Conservation (phyloP, 2,888 invertebrate species). For the Spilosoma lubricipeda region DNA sequence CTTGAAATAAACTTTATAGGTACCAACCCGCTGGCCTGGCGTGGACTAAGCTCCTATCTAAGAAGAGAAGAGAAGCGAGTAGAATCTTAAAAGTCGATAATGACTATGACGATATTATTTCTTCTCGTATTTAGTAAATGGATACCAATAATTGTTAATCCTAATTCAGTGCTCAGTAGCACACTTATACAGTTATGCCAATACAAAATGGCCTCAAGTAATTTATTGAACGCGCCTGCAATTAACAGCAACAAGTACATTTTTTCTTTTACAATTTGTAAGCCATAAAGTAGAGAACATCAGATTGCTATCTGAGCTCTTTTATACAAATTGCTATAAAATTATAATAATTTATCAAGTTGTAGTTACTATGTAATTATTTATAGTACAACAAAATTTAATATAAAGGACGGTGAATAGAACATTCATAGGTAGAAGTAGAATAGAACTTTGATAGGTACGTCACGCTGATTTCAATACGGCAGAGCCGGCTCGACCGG, state of each 20-base stretch:
- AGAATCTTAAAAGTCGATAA: too few relatives aligned
- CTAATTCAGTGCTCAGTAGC: too few relatives aligned
- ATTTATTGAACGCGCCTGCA: background rate
- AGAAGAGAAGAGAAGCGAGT: too few relatives aligned
- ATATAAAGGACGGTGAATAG: background rate
- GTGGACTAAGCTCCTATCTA: too few relatives aligned
- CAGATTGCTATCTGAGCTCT: background rate
- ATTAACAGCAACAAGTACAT: background rate
- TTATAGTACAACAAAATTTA: background rate
- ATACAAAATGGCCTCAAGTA: background rate
- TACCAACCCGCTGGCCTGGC: too few relatives aligned
- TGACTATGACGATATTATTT: too few relatives aligned
- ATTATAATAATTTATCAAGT: background rate
- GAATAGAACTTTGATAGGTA: too few relatives aligned
- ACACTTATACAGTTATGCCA: background rate
- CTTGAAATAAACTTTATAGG: too few relatives aligned
- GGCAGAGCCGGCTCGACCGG: too few relatives aligned
- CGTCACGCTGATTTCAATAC: too few relatives aligned
- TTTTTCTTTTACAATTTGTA: background rate
- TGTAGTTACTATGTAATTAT: background rate
- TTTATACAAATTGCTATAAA: background rate
- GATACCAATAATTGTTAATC: background rate
- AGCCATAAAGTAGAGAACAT: background rate
- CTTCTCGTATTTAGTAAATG: background rate
- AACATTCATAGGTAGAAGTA: too few relatives aligned